A percentile compares a stretch with the other conserved stretches of the same genome.
These are phyloP conservation scores for Porites lobata DNA, from an alignment of 92 coral and sea anemone species.

Conservation along the genomic window DNA sequence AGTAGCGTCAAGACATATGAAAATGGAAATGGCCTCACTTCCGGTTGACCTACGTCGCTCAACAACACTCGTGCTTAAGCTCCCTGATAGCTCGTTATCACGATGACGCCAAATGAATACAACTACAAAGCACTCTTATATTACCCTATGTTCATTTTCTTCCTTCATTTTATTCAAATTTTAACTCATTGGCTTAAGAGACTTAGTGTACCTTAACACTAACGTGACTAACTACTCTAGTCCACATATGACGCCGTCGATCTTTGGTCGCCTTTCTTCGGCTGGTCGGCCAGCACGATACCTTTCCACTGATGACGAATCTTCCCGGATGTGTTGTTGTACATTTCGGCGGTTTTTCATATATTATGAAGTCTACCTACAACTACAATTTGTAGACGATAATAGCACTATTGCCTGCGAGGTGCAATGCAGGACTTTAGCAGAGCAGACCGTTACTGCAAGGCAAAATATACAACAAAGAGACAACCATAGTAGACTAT, in stretches of 20 bases:
- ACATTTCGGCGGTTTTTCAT: neutral
- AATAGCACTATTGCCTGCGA: neutral
- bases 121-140: neutral
- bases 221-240: neutral
- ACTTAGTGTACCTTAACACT: neutral
- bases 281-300: neutral
- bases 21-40: too few relatives aligned
- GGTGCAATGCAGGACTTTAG: constrained; percentile 3
- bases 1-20: too few relatives aligned
- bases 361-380: neutral
- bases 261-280: neutral
- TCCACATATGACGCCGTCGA: neutral
- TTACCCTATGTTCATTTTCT: neutral
- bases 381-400: neutral
- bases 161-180: neutral
- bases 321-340: neutral
- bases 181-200: neutral
- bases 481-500: neutral
- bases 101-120: neutral
- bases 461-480: neutral
- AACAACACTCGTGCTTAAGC: neutral
- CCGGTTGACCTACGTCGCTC: neutral
- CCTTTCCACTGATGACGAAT: neutral
- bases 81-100: neutral
- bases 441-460: neutral